Base-by-base conservation (phyloP, 1,140 invertebrate genomes). In the Batillaria attramentaria region DNA sequence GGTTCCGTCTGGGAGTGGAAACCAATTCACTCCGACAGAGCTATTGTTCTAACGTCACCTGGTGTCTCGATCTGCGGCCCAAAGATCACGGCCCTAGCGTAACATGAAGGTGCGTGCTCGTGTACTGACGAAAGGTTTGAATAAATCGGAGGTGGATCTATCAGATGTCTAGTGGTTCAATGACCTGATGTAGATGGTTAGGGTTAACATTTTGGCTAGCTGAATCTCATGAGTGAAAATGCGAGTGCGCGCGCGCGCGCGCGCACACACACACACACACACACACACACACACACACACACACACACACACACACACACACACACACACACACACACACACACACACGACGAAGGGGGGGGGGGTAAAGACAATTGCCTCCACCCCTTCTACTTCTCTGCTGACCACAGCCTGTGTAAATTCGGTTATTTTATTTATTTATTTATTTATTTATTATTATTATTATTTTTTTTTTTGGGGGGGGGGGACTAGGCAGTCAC, bases 321-420 rank as follows among this genome's bases (percentile, higher is more conserved):
- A 65, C 62, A 65, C 62, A 65, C 31, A 65, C 62, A 65, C 18
- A 65, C 62, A 33, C 18, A 33, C 62, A 65, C 31, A 65, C 62
- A 65, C 62, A 65, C 62, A 65, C 62, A 65, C 31, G n/a, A n/a
- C n/a, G n/a, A n/a, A n/a, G n/a, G n/a, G n/a, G n/a, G n/a, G n/a
- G n/a, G n/a, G n/a, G n/a, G n/a, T n/a, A n/a, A n/a, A n/a, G n/a
- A n/a, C n/a, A n/a, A n/a, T n/a, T n/a, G n/a, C n/a, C n/a, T n/a
- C n/a, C n/a, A n/a, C n/a, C n/a, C n/a, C n/a, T n/a, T n/a, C n/a
- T n/a, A n/a, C n/a, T n/a, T n/a, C n/a, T n/a, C n/a, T n/a, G n/a
- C n/a, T n/a, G n/a, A n/a, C n/a, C n/a, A n/a, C n/a, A n/a, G n/a
- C n/a, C n/a, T n/a, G n/a, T n/a, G n/a, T n/a, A n/a, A n/a, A n/a